Conservation (phyloP, 2,113 vertebrate species). For the human region GRCh38 chr9:2533501-2534000, state of each 20-base stretch:
- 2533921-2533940: background rate
- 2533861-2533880: background rate
- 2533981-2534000: background rate
- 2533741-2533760: background rate
- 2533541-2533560: background rate
- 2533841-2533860: background rate
- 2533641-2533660: background rate
- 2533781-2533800: background rate
- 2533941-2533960: background rate
- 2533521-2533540: background rate
- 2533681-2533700: background rate
- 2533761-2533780: background rate
- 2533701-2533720: background rate
- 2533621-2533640: too few species aligned
- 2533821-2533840: background rate
- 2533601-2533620: background rate
- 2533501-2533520: background rate
- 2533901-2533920: background rate
- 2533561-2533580: background rate
- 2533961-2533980: background rate
- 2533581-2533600: background rate
- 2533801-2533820: background rate
- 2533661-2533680: background rate
- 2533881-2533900: background rate
- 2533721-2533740: background rate